Evolutionary conservation across 2,888 invertebrate species (phyloP), one percentile per base, ranked within the genome.

Genomic region (Gnatocerus cornutus): DNA sequence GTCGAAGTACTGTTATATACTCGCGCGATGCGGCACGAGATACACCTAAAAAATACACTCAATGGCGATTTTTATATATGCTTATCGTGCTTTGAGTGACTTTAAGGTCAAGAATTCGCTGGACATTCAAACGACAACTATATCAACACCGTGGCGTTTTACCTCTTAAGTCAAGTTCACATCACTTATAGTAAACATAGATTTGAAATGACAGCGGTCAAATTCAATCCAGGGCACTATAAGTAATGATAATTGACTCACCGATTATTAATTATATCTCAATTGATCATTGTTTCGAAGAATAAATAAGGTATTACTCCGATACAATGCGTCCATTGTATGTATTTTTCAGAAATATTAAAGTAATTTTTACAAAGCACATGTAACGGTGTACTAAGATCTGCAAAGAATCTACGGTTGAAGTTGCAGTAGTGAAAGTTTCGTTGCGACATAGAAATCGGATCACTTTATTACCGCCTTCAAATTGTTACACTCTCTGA

Each of bases 11-110:
- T 59, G 66, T 67, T 67, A 67, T 58, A 67, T 67, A 67, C 58
- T 58, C 58, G 58, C 50, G 66, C 66, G 65, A 65, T 65, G 56
- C 59, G 52, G 66, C 66, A 67, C 66, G 66, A 67, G 66, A 58
- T 41, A 33, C 33, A 39, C 48, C 55, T 65, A 56, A 65, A 67
- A 66, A 66, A 56, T 21, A 21, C 21, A 21, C 21, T 21, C 21
- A 21, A 21, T 21, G 21, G 21, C 21, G 21, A 21, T 21, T 21
- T 21, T 21, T 21, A 21, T 21, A 21, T 21, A 21, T 21, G 21
- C 21, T 21, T 21, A 21, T 21, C 21, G 21, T 21, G 21, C 21
- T 21, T 21, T 21, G 21, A 21, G 21, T 21, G 21, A 21, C 21
- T 21, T 21, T 21, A 21, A 21, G 21, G 21, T 21, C 21, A 21